Evolutionary conservation across 2,113 vertebrate species (phyloP), one percentile per base, ranked within the genome.

Genomic region (Nannobrachium achirus): DNA sequence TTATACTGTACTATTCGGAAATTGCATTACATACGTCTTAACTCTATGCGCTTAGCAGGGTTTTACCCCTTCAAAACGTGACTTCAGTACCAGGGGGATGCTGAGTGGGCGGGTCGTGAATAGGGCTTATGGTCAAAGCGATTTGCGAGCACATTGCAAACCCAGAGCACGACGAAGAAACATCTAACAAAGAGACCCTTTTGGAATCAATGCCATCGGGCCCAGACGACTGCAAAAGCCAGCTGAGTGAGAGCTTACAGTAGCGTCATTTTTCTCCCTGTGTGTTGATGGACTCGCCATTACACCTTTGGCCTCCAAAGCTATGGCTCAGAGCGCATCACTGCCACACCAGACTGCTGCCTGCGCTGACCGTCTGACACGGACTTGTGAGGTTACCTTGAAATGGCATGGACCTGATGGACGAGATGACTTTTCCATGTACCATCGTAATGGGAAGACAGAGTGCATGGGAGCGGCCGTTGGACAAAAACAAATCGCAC

Each of bases 301-400:
- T 76, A 45, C 66, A 86, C 83, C 88, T 89, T 81, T 79, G 82
- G 62, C 88, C 80, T 76, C 58, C 20, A 11, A 45, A 69, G 82
- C 69, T 15, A 75, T 69, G 63, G 59, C 76, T 85, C 78, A 68
- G 69, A 82, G 71, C 63, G 45, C 67, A 50, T 62, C 42, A 4
- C 58, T 53, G 66, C 74, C 75, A 14, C 56, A 56, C 67, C 73
- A 48, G 73, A 48, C 64, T 6, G 50, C 59, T 20, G 65, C 67
- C 62, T 19, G 49, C 52, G 8, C 49, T 73, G 75, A 70, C 73
- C 15, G 58, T 38, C 55, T 79, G 71, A 84, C 75, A 75, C 75
- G 56, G 77, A 76, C 53, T 64, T 69, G 62, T 53, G 66, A 79
- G 70, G 80, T 84, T 82, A 86, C 86, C 82, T 82, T 82, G 80